Percentiles rank a stretch among this genome's conserved stretches.
Conservation (phyloP, 2,797 vertebrate species). For the Peromyscus attwateri region DNA sequence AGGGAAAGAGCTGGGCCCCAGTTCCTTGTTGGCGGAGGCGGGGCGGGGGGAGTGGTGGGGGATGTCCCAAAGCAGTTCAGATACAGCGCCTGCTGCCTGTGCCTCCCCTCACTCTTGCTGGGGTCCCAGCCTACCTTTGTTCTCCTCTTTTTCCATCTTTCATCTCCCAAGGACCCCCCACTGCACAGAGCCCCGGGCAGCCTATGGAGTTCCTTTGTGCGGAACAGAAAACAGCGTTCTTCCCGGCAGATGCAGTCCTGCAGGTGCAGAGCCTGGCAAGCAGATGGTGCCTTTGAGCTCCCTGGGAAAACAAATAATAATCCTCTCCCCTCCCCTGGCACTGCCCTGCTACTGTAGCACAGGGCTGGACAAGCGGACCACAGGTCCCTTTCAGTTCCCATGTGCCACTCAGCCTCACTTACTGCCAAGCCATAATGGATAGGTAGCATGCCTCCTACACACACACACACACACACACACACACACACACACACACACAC, state of each 20-base stretch:
- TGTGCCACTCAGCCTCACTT: neutral
- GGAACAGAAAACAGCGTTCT: constrained; percentile 26
- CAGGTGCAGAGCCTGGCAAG: constrained; percentile 69
- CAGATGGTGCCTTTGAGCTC: constrained; percentile 75
- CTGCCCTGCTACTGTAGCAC: neutral
- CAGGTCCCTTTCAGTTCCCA: neutral
- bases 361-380: constrained; percentile 1
- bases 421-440: neutral
- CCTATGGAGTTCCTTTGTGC: constrained; percentile 67
- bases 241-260: constrained; percentile 55
- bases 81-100: neutral
- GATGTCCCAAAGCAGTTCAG: neutral
- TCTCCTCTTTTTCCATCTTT: constrained; percentile 31
- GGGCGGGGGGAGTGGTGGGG: neutral
- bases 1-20: neutral
- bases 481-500: neutral
- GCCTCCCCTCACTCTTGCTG: neutral
- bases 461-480: neutral
- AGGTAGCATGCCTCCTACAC: no score
- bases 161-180: constrained; percentile 22
- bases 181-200: constrained; percentile 41
- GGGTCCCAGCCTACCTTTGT: constrained; percentile 69
- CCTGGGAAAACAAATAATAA: constrained; percentile 10
- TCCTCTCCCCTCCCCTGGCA: neutral
- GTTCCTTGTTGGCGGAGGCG: neutral